Base-by-base conservation (phyloP, 1,140 invertebrate genomes). In the Watersipora subatra region DNA sequence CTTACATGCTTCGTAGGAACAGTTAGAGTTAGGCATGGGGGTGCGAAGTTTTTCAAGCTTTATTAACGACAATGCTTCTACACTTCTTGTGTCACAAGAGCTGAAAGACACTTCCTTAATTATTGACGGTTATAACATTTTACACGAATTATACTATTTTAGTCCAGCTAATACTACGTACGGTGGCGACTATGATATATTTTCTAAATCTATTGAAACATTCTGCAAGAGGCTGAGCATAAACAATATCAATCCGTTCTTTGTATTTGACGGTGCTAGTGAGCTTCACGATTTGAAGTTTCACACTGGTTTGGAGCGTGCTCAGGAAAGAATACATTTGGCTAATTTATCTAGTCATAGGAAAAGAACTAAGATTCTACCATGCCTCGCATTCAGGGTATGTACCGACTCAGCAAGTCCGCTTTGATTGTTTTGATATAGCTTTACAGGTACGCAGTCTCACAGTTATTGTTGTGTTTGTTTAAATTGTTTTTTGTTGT, bases 121-220 rank as follows among this genome's bases (percentile, higher is more conserved):
- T 1, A 87, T 93, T 25, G 91, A 93, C 80, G 92, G 90, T 1
- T 87, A 88, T 72, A 88, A 86, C 75, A 75, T 93, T 55, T 84
- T 85, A 28, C 85, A 85, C 64, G 87, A 88, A 71, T 72, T 93
- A 0, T 92, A 90, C 70, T 83, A 81, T 67, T 81, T 79, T n/a
- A 76, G 84, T 1, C 85, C 83, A 64, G 81, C 82, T 62, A 85
- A 87, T 70, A 86, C 85, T 57, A 83, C 85, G 0, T 93, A 91
- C 78, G 90, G 90, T 20, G 92, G 92, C 0, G 90, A 93, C 76
- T 93, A 93, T 73, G 88, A 92, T 70, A 85, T 85, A 70, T 91
- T 85, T 77, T 85, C 84, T 1, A 72, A 82, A 20, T 78, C 78
- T 25, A 81, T 89, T 3, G 76, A 78, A 56, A 80, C 84, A 19